Evolutionary conservation across 2,888 invertebrate genomes (phyloP), one percentile per base, ranked within the genome.

Genomic region (Hydriomena furcata): DNA sequence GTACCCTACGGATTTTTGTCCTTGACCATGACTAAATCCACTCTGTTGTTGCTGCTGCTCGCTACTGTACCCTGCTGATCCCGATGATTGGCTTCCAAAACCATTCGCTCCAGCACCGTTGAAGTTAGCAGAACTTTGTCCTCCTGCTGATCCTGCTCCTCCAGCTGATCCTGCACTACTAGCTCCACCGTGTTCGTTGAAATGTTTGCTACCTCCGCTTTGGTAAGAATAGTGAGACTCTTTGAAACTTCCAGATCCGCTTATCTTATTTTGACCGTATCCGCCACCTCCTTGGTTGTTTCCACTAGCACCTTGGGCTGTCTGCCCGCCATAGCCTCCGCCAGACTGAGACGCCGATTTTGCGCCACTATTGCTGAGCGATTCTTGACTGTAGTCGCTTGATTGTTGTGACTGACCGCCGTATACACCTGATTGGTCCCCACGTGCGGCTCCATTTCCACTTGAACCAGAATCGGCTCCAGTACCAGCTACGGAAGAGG

Each of bases 401-500:
- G 10, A 31, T 36, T n/a, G 35, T 12, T 30, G 25, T 7, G 32
- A 17, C 7, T 31, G 28, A 10, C 47, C 41, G 11, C 46, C 34
- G 17, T 11, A 10, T 24, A 13, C 40, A 35, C 7, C 52, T 11
- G 13, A 8, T 45, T 37, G 45, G 17, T 8, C 20, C 7, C 10
- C 20, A 20, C 10, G 6, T 2, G 27, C 27, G 5, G 8, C 10
- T 10, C 27, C 27, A 27, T 7, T 27, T 8, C 10, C 38, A 10
- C 17, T 13, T 13, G 11, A 4, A 6, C 36, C 50, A 10, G 38
- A 27, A 30, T 45, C 51, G 7, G 38, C 45, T 0, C 48, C 56
- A 13, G 58, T 46, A 7, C 52, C 54, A 43, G 53, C 61, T 1
- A 62, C 55, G 5, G 64, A 61, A 10, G 65, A 58, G 5, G 71